Base-by-base conservation (phyloP, 2,113 vertebrate species). In the Coregonus clupeaformis region DNA sequence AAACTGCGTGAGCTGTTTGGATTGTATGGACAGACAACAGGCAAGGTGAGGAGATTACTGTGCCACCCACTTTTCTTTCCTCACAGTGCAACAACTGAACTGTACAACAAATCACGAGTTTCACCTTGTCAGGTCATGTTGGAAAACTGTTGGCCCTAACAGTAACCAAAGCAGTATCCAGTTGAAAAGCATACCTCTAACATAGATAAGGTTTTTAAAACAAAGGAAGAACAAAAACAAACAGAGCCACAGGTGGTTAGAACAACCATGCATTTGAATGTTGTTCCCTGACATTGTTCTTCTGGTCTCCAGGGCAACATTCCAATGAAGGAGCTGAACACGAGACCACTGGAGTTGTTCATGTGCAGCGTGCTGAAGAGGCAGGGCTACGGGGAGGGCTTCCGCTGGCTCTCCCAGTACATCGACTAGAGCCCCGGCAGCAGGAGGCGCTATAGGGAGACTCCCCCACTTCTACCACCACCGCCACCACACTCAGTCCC, bases 341-440 rank as follows among this genome's bases (percentile, higher is more conserved):
- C 96, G 0, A 90, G 97, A 85, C 98, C 98, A 0, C 90, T 98
- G 79, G 98, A 99, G 89, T 94, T 99, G 79, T 99, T 98, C 82
- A 99, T 99, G 98, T 99, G 98, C 93, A 99, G 97, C 1, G 97
- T 99, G 91, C 90, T 99, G 16, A 99, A 98, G 94, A 94, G 97
- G 80, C 97, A 99, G 92, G 98, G 98, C 68, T 99, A 99, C 0
- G 97, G 98, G 0, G 98, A 99, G 88, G 97, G 98, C 52, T 99
- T 99, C 93, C 97, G 97, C 87, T 99, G 98, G 98, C 94, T 99
- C 91, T 97, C 98, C 1, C 97, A 99, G 87, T 99, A 99, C 92
- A 98, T 99, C 78, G 94, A 99, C 72, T 97, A 93, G 36, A 42
- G 66, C 73, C 76, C 25, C 25, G 49, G 55, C 70, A 68, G 6